A percentile compares a stretch with the other conserved stretches of the same genome.
Evolutionary conservation across 2,888 invertebrate genomes (phyloP).

Genomic region (Monoplex corrugatus): DNA sequence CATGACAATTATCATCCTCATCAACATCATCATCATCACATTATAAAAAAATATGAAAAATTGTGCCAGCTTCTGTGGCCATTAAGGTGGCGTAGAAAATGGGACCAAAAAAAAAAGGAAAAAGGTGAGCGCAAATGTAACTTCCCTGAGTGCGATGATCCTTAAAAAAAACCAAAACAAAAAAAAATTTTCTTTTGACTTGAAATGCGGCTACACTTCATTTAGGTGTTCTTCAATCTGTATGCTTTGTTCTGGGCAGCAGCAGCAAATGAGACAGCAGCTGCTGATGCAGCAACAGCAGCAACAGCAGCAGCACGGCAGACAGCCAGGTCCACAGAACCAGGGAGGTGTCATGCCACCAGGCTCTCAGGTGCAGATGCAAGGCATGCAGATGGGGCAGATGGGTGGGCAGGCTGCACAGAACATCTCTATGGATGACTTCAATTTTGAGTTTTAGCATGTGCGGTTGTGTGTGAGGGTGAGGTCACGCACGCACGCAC

Average conservation of each 20-base stretch:
- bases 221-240: not conserved
- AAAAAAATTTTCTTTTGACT: not conserved
- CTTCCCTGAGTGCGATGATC: too few species aligned
- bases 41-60: too few species aligned
- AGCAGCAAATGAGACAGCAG: constrained; percentile 52
- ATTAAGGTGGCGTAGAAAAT: too few species aligned
- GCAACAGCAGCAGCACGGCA: constrained; percentile 56
- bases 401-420: constrained; percentile 56
- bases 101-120: too few species aligned
- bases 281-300: constrained; percentile 50
- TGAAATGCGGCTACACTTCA: not conserved
- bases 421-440: constrained; percentile 59
- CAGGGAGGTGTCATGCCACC: constrained; percentile 58
- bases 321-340: constrained; percentile 56
- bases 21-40: too few species aligned
- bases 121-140: too few species aligned
- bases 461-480: not conserved
- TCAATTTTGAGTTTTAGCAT: constrained; percentile 53
- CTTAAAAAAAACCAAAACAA: not conserved
- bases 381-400: constrained; percentile 56
- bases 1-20: too few species aligned
- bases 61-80: too few species aligned
- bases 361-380: constrained; percentile 54
- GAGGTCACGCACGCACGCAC: not conserved
- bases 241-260: not conserved